phyloP scores from a whole-genome alignment of 2,888 invertebrate genomes.

The Noctua pronuba region DNA sequence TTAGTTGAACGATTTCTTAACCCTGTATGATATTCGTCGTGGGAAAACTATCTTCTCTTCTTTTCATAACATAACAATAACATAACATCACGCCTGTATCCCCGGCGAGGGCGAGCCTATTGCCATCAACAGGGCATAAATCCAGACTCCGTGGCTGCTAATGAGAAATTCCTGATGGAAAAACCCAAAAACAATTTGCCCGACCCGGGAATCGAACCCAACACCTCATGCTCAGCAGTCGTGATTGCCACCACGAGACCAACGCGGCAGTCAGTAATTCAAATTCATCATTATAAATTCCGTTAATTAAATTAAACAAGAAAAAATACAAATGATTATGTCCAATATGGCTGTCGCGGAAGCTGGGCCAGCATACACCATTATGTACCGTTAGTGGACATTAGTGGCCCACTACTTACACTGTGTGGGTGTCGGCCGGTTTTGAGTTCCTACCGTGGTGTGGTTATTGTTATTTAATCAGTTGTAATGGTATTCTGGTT shows the following conservation, averaged over 20 bases:
- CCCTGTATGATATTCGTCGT: not conserved
- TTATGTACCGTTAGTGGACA: conserved; percentile 69
- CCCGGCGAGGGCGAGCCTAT: not conserved
- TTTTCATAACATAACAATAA: not conserved
- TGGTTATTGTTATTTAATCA: conserved; percentile 41
- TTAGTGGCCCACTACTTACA: conserved; percentile 68
- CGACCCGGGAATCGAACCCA: not conserved
- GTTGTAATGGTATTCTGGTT: conserved; percentile 8
- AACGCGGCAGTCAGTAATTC: not conserved
- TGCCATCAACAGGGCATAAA: not conserved
- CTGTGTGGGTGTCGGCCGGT: conserved; percentile 62
- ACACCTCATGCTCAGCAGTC: not conserved
- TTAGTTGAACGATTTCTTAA: not conserved
- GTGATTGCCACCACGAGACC: not conserved
- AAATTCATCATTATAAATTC: conserved; percentile 14
- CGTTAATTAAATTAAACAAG: conserved; percentile 49
- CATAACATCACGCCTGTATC: not conserved
- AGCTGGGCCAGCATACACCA: conserved; percentile 60
- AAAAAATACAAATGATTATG: conserved; percentile 55
- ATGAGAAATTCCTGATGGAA: not conserved
- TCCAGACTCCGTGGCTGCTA: not conserved
- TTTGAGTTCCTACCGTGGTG: conserved; percentile 9
- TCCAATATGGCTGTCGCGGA: conserved; percentile 48
- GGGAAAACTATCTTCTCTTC: not conserved
- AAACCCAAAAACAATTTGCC: not conserved